Base-by-base conservation (phyloP, 1,140 invertebrate genomes). In the Orchesella cincta region DNA sequence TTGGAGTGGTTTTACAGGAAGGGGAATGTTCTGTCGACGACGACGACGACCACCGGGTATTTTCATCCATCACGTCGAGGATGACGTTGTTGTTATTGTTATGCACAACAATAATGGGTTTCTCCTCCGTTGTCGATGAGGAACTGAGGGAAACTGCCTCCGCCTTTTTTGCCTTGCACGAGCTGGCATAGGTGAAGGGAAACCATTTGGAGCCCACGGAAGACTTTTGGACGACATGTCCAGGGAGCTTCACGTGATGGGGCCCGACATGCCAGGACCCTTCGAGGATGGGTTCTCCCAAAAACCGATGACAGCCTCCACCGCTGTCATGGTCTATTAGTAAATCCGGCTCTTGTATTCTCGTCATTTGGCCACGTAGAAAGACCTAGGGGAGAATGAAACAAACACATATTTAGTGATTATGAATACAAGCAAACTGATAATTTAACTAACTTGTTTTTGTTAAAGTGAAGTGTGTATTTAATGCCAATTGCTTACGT, bases 301-400 rank as follows among this genome's bases (percentile, higher is more conserved):
- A 29, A 67, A 67, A 67, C 12, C 31, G 62, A 12, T 67, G 29
- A 33, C 62, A 67, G 3, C 62, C 62, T 3, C 52, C 52, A 14
- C 52, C 62, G 23, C 62, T 67, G 31, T 67, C 62, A 31, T 67
- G 62, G 62, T 67, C 62, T 29, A 67, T 67, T 8, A 67, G 62
- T 33, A 67, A 33, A n/a, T 67, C 62, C 33, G 62, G 62, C 62
- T 67, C 62, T 31, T 67, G 62, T 67, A 67, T 67, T 67, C 62
- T 29, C 28, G 62, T 67, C 62, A 67, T 67, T 29, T 67, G 26
- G 28, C 62, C 62, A 33, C 3, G 62, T 1, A 33, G 33, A 31
- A 67, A 16, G 26, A 29, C 33, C 62, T 67, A n/a, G 26, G n/a
- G n/a, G n/a, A n/a, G n/a, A n/a, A n/a, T n/a, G 33, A 67, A 67